A percentile compares a stretch with the other conserved stretches of the same genome.
Evolutionary conservation across 92 coral and sea anemone species (phyloP).

Genomic region (Blastomussa wellsi): DNA sequence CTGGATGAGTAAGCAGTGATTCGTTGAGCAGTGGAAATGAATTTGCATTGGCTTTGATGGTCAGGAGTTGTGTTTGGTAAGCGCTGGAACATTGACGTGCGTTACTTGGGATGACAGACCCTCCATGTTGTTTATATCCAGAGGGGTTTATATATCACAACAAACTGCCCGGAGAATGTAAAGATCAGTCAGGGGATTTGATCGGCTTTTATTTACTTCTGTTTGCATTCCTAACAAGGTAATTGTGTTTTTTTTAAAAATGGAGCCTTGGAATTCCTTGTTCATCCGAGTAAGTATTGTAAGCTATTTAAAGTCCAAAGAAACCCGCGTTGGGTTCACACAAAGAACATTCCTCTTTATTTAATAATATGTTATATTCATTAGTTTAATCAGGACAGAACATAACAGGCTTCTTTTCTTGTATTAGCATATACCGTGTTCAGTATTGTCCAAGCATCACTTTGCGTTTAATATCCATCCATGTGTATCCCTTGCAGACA

Average conservation of each 20-base stretch:
- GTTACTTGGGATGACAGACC: background rate
- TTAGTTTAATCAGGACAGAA: background rate
- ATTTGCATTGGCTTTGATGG: background rate
- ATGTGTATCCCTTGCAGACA: background rate
- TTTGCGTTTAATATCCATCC: background rate
- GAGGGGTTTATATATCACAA: background rate
- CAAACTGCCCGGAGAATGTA: background rate
- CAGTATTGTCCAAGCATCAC: background rate
- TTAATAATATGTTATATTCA: too few relatives aligned
- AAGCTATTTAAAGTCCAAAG: background rate
- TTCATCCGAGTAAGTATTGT: background rate
- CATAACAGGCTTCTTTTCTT: background rate
- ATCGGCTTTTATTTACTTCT: background rate
- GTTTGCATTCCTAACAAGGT: background rate
- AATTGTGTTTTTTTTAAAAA: background rate
- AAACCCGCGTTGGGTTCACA: too few relatives aligned
- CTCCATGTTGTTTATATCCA: constrained; percentile 1
- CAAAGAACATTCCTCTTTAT: too few relatives aligned
- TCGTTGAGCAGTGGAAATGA: background rate
- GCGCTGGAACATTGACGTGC: background rate
- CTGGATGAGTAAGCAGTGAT: constrained; percentile 16
- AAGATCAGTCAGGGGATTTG: constrained; percentile 2
- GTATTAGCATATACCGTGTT: background rate
- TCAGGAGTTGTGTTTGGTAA: background rate
- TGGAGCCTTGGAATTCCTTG: background rate